These are phyloP conservation scores for Choristoneura fumiferana DNA, from an alignment of 1,140 invertebrate genomes.

Conservation along the genomic window DNA sequence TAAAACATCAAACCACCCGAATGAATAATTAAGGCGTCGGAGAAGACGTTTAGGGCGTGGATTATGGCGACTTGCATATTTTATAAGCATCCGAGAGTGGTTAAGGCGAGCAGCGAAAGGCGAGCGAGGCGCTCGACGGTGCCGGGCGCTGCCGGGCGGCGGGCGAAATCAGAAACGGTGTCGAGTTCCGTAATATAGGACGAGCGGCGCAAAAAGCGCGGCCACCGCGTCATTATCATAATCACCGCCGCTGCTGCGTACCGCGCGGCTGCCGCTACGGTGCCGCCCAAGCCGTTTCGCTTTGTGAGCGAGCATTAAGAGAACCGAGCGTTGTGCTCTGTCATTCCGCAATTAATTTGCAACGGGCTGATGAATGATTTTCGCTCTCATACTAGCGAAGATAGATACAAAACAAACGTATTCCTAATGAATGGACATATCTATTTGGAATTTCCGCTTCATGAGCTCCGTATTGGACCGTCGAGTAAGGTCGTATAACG, in stretches of 20 bases:
- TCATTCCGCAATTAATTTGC: constrained; percentile 75
- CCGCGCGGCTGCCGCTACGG: constrained; percentile 39
- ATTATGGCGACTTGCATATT: constrained; percentile 75
- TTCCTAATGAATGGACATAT: not conserved
- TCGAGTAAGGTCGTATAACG: no score
- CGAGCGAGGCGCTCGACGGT: constrained; percentile 33
- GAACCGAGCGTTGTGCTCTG: constrained; percentile 67
- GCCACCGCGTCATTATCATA: constrained; percentile 74
- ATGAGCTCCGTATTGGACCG: no score
- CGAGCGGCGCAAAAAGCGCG: constrained; percentile 69
- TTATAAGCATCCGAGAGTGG: constrained; percentile 65
- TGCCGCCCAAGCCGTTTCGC: constrained; percentile 68
- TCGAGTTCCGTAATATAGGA: constrained; percentile 62
- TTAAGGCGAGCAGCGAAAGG: constrained; percentile 50
- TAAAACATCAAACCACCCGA: constrained; percentile 74
- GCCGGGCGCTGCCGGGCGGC: constrained; percentile 34
- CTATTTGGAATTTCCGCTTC: no score
- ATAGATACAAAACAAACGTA: not conserved
- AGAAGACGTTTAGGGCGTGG: constrained; percentile 72
- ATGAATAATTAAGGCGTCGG: constrained; percentile 73
- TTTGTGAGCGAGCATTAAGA: constrained; percentile 75
- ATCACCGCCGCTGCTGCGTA: constrained; percentile 67
- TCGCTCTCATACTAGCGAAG: constrained; percentile 23
- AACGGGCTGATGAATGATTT: constrained; percentile 47
- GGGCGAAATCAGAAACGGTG: constrained; percentile 55